These are phyloP conservation scores for Drosophila niveifrons DNA, from an alignment of 2,888 invertebrate genomes.

Conservation along the genomic window DNA sequence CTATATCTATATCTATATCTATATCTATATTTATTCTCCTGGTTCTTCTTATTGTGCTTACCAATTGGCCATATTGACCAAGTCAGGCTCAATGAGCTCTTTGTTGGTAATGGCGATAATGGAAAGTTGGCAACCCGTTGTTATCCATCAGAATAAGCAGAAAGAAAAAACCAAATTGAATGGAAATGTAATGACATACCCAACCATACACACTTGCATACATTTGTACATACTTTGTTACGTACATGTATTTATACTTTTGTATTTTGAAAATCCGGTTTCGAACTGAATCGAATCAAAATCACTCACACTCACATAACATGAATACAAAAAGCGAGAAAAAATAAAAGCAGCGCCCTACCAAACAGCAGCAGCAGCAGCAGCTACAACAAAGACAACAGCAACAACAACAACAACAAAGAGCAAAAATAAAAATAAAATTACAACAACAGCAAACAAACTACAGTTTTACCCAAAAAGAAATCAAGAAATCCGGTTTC, in stretches of 20 bases:
- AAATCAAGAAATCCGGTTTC: constrained; percentile 64
- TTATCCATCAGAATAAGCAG: constrained; percentile 1
- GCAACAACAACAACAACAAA: constrained; percentile 16
- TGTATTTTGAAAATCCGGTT: constrained; percentile 72
- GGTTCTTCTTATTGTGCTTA: background rate
- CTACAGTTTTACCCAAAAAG: constrained; percentile 37
- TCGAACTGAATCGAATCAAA: constrained; percentile 68
- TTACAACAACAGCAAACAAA: constrained; percentile 41
- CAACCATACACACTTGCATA: constrained; percentile 1
- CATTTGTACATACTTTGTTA: background rate
- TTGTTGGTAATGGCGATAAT: constrained; percentile 26
- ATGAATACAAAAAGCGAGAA: constrained; percentile 36
- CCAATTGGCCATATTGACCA: constrained; percentile 8
- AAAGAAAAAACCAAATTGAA: constrained; percentile 51
- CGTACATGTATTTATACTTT: constrained; percentile 7
- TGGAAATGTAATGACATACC: constrained; percentile 59
- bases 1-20: constrained; percentile 10
- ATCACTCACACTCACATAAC: constrained; percentile 35
- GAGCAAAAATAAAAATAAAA: constrained; percentile 35
- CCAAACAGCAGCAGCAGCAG: constrained; percentile 24
- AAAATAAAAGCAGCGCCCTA: constrained; percentile 56
- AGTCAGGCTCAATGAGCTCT: constrained; percentile 15
- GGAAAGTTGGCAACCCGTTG: constrained; percentile 27
- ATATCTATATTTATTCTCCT: background rate
- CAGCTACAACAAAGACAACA: constrained; percentile 16